These are phyloP conservation scores for Camponotus floridanus DNA, from an alignment of 1,140 invertebrate genomes.

Conservation along the genomic window DNA sequence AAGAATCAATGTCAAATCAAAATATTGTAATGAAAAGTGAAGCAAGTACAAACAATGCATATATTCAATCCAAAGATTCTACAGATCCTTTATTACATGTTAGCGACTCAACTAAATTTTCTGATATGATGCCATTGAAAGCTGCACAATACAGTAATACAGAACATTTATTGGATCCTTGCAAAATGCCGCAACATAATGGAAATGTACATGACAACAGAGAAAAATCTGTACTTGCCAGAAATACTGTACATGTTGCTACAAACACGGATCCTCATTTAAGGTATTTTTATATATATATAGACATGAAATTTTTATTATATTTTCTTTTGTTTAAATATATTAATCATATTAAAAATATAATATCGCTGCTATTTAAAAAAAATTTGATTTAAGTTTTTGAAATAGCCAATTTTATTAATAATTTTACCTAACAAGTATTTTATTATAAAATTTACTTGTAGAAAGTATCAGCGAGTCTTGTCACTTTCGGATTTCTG, in stretches of 20 bases:
- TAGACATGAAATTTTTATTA: not conserved
- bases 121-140: constrained; percentile 2
- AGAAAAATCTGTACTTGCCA: constrained; percentile 39
- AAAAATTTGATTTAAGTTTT: not conserved
- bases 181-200: constrained; percentile 39
- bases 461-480: constrained; percentile 79
- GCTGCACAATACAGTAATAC: constrained; percentile 14
- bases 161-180: constrained; percentile 32
- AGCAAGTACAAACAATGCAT: not conserved
- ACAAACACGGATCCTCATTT: constrained; percentile 72
- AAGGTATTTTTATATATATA: constrained; percentile 66
- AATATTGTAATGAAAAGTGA: constrained; percentile 1
- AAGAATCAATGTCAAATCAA: constrained; percentile 22
- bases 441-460: constrained; percentile 43
- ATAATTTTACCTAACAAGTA: not conserved
- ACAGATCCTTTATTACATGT: not conserved
- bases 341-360: not conserved
- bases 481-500: constrained; percentile 87
- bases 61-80: constrained; percentile 20
- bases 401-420: not conserved
- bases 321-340: not conserved
- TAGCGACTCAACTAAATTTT: constrained; percentile 32
- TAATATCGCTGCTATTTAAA: not conserved
- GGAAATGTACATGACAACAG: constrained; percentile 38
- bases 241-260: constrained; percentile 49